Conservation (phyloP, 2,797 vertebrate species). For the Cryptoprocta ferox region DNA sequence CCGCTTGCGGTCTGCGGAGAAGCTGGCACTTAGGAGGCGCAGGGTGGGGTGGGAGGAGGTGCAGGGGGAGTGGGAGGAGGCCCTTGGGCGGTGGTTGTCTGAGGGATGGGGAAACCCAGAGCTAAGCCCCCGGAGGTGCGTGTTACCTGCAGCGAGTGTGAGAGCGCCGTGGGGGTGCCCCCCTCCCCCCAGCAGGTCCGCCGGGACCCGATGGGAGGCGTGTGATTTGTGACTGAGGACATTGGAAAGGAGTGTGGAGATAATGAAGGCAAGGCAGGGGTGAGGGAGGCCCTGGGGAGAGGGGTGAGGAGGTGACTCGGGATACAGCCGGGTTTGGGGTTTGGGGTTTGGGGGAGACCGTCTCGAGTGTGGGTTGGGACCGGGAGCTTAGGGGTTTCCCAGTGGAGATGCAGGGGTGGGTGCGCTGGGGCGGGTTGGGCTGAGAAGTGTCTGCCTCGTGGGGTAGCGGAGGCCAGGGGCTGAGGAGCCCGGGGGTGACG, state of each 20-base stretch:
- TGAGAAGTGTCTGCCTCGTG: too few species aligned
- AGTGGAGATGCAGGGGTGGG: too few species aligned
- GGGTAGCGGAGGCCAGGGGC: too few species aligned
- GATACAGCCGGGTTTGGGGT: not conserved
- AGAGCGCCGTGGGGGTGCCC: not conserved
- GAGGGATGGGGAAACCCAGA: not conserved
- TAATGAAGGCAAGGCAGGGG: not conserved
- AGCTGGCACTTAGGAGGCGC: too few species aligned
- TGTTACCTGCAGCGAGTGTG: fast-evolving
- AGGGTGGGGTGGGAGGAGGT: fast-evolving
- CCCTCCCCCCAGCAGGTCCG: too few species aligned
- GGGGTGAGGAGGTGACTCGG: fast-evolving
- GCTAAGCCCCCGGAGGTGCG: fast-evolving
- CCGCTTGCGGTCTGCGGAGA: not conserved
- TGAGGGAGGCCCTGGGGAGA: not conserved
- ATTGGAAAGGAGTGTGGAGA: not conserved
- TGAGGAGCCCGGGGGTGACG: not conserved
- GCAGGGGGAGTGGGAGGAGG: fast-evolving
- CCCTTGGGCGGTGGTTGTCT: not conserved
- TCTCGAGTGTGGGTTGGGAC: not conserved
- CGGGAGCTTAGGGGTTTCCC: not conserved
- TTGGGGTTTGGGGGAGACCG: too few species aligned
- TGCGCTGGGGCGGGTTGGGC: fast-evolving
- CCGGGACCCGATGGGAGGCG: not conserved
- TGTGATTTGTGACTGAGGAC: fast-evolving